Percentiles rank a stretch among this genome's conserved stretches.
These are phyloP conservation scores for Dysdera silvatica DNA, from an alignment of 1,140 invertebrate genomes.

Conservation along the genomic window DNA sequence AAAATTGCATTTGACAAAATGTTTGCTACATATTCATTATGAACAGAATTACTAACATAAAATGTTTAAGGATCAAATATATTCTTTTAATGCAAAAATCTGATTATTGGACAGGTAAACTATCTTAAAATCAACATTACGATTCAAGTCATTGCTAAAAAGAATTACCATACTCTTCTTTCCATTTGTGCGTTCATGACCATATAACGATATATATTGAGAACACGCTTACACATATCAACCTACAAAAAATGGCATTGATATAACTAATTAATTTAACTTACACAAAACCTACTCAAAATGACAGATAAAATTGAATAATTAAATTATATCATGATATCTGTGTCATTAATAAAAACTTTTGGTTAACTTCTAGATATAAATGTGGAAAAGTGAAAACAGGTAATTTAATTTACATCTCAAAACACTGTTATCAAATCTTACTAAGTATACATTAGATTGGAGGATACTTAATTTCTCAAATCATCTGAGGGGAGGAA, in stretches of 20 bases:
- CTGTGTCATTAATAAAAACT: not conserved
- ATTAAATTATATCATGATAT: not conserved
- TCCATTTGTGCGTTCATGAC: conserved; percentile 94
- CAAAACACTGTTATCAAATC: too few relatives aligned
- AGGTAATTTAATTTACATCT: too few relatives aligned
- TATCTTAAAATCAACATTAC: conserved; percentile 2
- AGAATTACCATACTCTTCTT: conserved; percentile 71
- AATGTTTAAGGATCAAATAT: not conserved
- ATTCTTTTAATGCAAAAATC: not conserved
- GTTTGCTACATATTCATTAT: not conserved
- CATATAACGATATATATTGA: conserved; percentile 94
- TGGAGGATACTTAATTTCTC: too few relatives aligned
- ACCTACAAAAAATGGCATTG: conserved; percentile 55
- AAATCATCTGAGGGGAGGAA: too few relatives aligned
- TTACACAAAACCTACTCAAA: not conserved
- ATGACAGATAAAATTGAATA: not conserved
- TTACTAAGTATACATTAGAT: too few relatives aligned
- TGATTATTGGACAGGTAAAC: not conserved
- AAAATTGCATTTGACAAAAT: too few relatives aligned
- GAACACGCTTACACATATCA: conserved; percentile 88
- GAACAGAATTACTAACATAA: not conserved
- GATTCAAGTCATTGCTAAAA: not conserved
- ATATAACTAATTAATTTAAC: not conserved
- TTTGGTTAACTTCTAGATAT: too few relatives aligned
- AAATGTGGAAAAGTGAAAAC: too few relatives aligned